These are phyloP conservation scores for Hirundichthys speculiger DNA, from an alignment of 2,113 vertebrate species.

Conservation along the genomic window DNA sequence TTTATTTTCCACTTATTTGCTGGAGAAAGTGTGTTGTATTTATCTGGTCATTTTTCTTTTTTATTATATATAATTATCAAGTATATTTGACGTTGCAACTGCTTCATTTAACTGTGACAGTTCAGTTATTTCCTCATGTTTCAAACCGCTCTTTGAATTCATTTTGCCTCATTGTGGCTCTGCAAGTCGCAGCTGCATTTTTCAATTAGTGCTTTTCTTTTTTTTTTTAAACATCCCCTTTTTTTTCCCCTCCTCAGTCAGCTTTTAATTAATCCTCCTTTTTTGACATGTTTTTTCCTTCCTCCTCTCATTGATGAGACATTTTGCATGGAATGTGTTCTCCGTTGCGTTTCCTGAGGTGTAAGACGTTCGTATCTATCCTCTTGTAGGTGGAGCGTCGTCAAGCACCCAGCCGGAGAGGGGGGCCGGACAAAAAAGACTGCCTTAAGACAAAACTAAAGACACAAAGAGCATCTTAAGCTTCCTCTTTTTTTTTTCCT, in stretches of 20 bases:
- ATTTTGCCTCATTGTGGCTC: slow-evolving; percentile 49
- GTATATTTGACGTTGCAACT: neutral
- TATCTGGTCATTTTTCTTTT: neutral
- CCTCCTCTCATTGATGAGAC: slow-evolving; percentile 49
- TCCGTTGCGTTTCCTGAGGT: slow-evolving; percentile 77
- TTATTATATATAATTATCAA: neutral
- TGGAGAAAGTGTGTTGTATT: neutral
- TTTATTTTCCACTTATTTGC: neutral
- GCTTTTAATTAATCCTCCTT: slow-evolving; percentile 43
- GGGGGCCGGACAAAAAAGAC: slow-evolving; percentile 80
- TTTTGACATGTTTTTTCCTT: slow-evolving; percentile 44
- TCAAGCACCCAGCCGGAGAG: slow-evolving; percentile 76
- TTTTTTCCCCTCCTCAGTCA: slow-evolving; percentile 30
- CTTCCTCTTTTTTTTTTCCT: slow-evolving; percentile 29
- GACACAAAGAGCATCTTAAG: slow-evolving; percentile 67
- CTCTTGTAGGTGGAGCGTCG: slow-evolving; percentile 82
- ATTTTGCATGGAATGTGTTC: slow-evolving; percentile 80
- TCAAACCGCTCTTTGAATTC: slow-evolving; percentile 7
- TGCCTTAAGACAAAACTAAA: slow-evolving; percentile 81
- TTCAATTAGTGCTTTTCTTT: slow-evolving; percentile 34
- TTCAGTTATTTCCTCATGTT: slow-evolving; percentile 1
- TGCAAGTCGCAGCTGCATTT: slow-evolving; percentile 33
- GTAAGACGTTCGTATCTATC: slow-evolving; percentile 83
- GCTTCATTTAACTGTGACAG: slow-evolving; percentile 15
- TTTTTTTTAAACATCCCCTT: slow-evolving; percentile 17